Conservation (phyloP, 2,888 invertebrate genomes). For the Ophioninae sp. region DNA sequence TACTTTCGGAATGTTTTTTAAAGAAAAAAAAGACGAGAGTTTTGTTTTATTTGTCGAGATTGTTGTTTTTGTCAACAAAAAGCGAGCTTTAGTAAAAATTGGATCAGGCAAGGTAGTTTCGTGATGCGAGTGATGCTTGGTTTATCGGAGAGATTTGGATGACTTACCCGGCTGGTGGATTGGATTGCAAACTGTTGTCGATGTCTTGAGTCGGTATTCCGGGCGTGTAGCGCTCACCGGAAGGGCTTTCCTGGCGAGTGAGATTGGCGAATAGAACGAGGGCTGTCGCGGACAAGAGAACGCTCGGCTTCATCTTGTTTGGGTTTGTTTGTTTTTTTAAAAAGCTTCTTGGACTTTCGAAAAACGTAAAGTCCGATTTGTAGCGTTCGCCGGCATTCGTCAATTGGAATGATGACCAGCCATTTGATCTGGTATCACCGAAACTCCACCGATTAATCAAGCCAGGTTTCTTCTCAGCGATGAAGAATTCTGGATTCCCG, state of each 20-base stretch:
- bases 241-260: constrained; percentile 60
- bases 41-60: too few species aligned
- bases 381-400: constrained; percentile 54
- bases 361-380: constrained; percentile 46
- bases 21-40: too few species aligned
- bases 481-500: background rate
- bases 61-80: too few species aligned
- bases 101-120: background rate
- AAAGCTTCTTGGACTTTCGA: constrained; percentile 44
- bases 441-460: constrained; percentile 1
- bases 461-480: background rate
- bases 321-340: constrained; percentile 30
- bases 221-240: constrained; percentile 66
- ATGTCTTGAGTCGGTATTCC: constrained; percentile 67
- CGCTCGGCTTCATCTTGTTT: constrained; percentile 50
- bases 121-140: background rate
- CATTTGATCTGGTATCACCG: constrained; percentile 33
- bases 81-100: too few species aligned
- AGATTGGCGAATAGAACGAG: constrained; percentile 57
- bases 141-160: background rate
- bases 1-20: too few species aligned
- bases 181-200: constrained; percentile 72
- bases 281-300: constrained; percentile 57
- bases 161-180: constrained; percentile 72
- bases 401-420: constrained; percentile 35